These are phyloP conservation scores for Australoheros facetus DNA, from an alignment of 2,797 vertebrate species.

Conservation along the genomic window DNA sequence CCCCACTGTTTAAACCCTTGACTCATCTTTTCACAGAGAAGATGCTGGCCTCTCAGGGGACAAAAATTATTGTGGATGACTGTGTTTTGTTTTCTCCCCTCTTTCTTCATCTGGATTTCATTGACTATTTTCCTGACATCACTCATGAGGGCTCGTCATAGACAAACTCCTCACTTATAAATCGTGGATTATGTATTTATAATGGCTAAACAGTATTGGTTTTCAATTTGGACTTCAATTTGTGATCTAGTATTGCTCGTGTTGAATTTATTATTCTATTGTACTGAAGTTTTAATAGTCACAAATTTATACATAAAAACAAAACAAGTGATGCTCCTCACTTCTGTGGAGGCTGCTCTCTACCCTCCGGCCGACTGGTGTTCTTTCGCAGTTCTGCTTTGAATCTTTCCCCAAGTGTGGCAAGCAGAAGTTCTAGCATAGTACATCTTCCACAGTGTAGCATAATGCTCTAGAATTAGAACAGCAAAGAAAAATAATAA, in stretches of 20 bases:
- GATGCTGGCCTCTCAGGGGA: slow-evolving; percentile 13
- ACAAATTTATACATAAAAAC: neutral
- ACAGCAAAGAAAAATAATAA: neutral
- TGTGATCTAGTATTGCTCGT: neutral
- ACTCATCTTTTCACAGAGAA: slow-evolving; percentile 36
- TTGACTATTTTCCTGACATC: slow-evolving; percentile 4
- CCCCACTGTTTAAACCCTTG: slow-evolving; percentile 37
- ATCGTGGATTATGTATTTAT: neutral
- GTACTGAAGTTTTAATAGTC: neutral
- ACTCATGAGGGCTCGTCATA: neutral
- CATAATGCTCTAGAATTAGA: neutral
- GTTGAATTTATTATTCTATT: neutral
- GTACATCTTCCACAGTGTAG: neutral
- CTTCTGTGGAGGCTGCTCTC: neutral
- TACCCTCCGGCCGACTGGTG: neutral
- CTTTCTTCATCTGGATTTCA: neutral
- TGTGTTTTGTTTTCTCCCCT: neutral
- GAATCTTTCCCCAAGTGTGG: neutral
- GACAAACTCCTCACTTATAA: neutral
- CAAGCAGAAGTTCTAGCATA: neutral
- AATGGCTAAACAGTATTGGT: neutral
- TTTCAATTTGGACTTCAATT: neutral
- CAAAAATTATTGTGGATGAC: slow-evolving; percentile 8
- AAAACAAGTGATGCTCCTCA: neutral
- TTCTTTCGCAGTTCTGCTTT: neutral